Evolutionary conservation across 1,140 invertebrate species (phyloP), one percentile per base, ranked within the genome.

Genomic region (Heliconius hewitsoni): DNA sequence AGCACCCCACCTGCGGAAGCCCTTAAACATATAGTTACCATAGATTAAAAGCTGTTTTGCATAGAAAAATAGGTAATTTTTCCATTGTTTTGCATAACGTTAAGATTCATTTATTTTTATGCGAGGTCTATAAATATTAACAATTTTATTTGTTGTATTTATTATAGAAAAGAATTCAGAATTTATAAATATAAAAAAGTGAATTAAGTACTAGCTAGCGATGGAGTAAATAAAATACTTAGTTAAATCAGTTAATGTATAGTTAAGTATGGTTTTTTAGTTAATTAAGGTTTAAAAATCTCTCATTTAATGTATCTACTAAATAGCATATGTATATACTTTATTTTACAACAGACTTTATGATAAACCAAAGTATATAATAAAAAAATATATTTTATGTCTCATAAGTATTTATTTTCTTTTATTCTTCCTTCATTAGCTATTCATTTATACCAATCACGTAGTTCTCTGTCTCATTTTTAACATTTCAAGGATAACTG

Each of bases 1-100:
- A 93, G 89, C 50, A 74, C 81, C 9, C 83, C 93, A 5, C 91
- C 93, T 0, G 86, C 87, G 0, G 88, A 90, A 74, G 72, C 79
- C 8, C 71, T 94, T 11, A 81, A 82, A 39, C 77, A 86, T 77
- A 87, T 93, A 82, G 60, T 66, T 23, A 66, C 90, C 89, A 70
- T 81, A 76, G 11, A 66, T 66, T 66, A 66, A 66, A 30, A 72
- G 3, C 8, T 2, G 8, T 23, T 72, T 72, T 42, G 71, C 13
- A 27, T 57, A 23, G n/a, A 30, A 66, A 30, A 27, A 0, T 66
- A 30, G 60, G 13, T 57, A 19, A 66, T 27, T 66, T 30, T 46
- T 66, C 16, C 3, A 37, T n/a, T n/a, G 8, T 72, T 18, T 39
- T 34, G 13, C 37, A 30, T 34, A 9, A 60, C 2, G n/a, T 57